Conservation (phyloP, 2,113 vertebrate genomes). For the Periophthalmus modestus region DNA sequence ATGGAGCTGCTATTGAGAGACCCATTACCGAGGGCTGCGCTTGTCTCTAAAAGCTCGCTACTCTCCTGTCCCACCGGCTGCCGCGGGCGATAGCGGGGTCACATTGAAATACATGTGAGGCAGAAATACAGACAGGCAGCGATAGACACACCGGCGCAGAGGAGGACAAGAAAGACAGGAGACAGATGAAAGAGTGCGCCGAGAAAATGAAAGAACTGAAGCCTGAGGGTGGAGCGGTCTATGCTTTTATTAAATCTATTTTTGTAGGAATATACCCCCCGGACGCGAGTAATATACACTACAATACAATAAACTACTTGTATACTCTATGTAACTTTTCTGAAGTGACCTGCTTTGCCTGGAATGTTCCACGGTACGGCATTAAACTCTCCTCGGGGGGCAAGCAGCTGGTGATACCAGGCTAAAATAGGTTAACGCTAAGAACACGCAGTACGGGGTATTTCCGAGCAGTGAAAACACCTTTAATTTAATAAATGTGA, state of each 20-base stretch:
- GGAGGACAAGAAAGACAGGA: background rate
- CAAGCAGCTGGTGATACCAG: too few species aligned
- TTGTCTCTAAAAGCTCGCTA: constrained; percentile 59
- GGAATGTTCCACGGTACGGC: too few species aligned
- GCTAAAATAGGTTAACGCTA: too few species aligned
- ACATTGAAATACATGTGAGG: constrained; percentile 57
- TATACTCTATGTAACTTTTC: background rate
- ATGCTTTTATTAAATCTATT: background rate
- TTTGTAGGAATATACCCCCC: background rate
- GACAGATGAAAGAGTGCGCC: background rate
- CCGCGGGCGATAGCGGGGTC: constrained; percentile 53
- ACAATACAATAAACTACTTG: constrained; percentile 22
- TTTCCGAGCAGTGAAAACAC: too few species aligned
- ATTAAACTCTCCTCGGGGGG: too few species aligned
- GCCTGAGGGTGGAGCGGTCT: background rate
- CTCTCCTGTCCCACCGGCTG: constrained; percentile 42
- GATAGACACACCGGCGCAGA: background rate
- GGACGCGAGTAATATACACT: background rate
- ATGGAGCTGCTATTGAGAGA: constrained; percentile 22
- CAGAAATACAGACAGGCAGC: constrained; percentile 13
- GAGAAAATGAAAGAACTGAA: background rate
- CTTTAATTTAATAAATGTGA: too few species aligned
- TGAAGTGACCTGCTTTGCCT: too few species aligned
- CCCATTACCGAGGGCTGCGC: constrained; percentile 53
- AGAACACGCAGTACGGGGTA: too few species aligned